Percentiles rank a stretch among this genome's conserved stretches.
These are phyloP conservation scores for Spizella passerina DNA, from an alignment of 2,797 vertebrate species.

Conservation along the genomic window DNA sequence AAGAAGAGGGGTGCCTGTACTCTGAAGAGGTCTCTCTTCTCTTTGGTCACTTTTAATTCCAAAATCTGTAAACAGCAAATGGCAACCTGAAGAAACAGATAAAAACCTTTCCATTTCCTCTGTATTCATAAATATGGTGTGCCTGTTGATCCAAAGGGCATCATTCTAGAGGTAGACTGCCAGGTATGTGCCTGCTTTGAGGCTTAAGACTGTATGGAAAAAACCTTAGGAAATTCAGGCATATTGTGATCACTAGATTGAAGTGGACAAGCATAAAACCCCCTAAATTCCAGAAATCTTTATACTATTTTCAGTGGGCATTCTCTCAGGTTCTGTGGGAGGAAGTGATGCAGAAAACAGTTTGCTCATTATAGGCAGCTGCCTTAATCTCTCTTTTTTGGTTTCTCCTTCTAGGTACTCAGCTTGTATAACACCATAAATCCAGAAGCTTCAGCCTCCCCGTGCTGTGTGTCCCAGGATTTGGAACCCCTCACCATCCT, in stretches of 20 bases:
- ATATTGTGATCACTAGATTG: not conserved
- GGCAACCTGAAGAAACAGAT: not conserved
- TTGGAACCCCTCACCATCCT: conserved; percentile 95
- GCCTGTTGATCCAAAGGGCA: not conserved
- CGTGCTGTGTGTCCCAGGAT: conserved; percentile 95
- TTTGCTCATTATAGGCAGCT: not conserved
- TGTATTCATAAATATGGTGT: not conserved
- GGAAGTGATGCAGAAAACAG: not conserved
- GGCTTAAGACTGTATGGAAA: not conserved
- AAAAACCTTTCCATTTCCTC: not conserved
- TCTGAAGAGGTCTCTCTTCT: not conserved
- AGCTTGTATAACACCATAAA: conserved; percentile 95
- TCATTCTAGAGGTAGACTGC: not conserved
- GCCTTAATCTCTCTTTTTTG: not conserved
- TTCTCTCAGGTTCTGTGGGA: not conserved
- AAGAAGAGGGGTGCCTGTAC: not conserved
- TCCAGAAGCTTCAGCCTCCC: conserved; percentile 94
- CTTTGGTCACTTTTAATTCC: not conserved
- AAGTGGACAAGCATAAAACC: not conserved
- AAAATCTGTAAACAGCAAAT: not conserved
- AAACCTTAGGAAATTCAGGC: not conserved
- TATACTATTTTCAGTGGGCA: not conserved
- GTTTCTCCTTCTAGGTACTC: conserved; percentile 82
- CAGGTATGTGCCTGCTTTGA: not conserved
- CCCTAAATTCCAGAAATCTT: not conserved